Evolutionary conservation across 2,113 vertebrate species (phyloP), one percentile per base, ranked within the genome.

Genomic region (Pogona vitticeps): DNA sequence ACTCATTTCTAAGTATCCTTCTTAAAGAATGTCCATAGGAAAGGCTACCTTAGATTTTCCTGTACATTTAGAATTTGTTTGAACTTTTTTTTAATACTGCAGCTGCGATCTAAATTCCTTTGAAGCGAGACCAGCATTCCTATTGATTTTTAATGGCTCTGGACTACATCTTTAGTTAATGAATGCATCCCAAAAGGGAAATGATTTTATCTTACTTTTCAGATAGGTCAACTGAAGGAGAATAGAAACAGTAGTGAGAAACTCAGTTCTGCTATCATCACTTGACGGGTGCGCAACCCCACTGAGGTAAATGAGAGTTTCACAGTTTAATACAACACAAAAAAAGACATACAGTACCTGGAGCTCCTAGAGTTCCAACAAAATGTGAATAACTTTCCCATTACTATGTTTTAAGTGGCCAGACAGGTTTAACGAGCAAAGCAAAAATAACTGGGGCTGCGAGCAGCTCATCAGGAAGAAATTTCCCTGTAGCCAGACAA

Each of bases 361-460:
- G 70, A 71, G 9, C 18, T 17, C 0, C 6, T 40, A 82, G 2
- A 38, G 3, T 68, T 80, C 0, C 1, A 85, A 70, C 36, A 67
- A 87, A 78, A 58, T 65, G 72, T 7, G 63, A 80, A 42, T 2
- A 10, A 36, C 58, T 28, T 68, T 42, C 65, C 21, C 40, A 71
- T 52, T 56, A 86, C 61, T 46, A 20, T 1, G 36, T 5, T 59
- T 83, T 84, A 76, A 82, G 42, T 23, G 10, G 71, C 42, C 70
- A 81, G 82, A 65, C 33, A 76, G 38, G 79, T 87, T 76, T 82
- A 67, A 46, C 23, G 77, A 18, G 52, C 31, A n/a, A n/a, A 7
- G 13, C 31, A 68, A 93, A 73, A 87, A 70, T 80, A 88, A 21
- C 40, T 65, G 73, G 90, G 13, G 14, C 14, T 58, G 81, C 90